Evolutionary conservation across 2,113 vertebrate genomes (phyloP).

Genomic region (Corythoichthys intestinalis): DNA sequence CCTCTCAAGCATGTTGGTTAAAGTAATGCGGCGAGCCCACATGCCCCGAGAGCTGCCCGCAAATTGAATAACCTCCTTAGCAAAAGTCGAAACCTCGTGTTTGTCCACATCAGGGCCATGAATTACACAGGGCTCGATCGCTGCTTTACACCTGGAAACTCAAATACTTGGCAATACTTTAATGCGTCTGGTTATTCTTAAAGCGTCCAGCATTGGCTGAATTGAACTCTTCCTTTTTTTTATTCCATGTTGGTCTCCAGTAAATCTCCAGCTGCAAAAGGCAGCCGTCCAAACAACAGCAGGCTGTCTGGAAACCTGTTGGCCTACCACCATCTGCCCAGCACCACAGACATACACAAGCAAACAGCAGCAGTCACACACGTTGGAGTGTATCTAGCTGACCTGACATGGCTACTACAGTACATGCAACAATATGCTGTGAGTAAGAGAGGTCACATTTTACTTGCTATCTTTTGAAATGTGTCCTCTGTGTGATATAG

Average conservation of each 20-base stretch:
- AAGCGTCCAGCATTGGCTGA: slow-evolving; percentile 33
- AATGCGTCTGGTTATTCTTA: slow-evolving; percentile 17
- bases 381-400: slow-evolving; percentile 36
- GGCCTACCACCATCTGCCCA: slow-evolving; percentile 52
- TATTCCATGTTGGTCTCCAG: slow-evolving; percentile 42
- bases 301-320: slow-evolving; percentile 59
- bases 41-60: slow-evolving; percentile 37
- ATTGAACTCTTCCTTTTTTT: slow-evolving; percentile 31
- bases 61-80: slow-evolving; percentile 48
- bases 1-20: slow-evolving; percentile 40
- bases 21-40: slow-evolving; percentile 42
- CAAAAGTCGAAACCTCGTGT: slow-evolving; percentile 44
- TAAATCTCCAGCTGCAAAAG: slow-evolving; percentile 54
- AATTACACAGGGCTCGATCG: slow-evolving; percentile 52
- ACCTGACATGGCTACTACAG: slow-evolving; percentile 43
- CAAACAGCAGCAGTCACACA: slow-evolving; percentile 52
- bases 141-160: slow-evolving; percentile 52
- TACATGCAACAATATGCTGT: slow-evolving; percentile 33
- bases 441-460: background rate
- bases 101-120: slow-evolving; percentile 48
- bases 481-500: background rate
- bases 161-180: slow-evolving; percentile 44
- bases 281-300: slow-evolving; percentile 56
- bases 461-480: slow-evolving; percentile 7
- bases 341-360: slow-evolving; percentile 53